phyloP scores from a whole-genome alignment of 2,888 invertebrate genomes.

The Drosophila macrospina region DNA sequence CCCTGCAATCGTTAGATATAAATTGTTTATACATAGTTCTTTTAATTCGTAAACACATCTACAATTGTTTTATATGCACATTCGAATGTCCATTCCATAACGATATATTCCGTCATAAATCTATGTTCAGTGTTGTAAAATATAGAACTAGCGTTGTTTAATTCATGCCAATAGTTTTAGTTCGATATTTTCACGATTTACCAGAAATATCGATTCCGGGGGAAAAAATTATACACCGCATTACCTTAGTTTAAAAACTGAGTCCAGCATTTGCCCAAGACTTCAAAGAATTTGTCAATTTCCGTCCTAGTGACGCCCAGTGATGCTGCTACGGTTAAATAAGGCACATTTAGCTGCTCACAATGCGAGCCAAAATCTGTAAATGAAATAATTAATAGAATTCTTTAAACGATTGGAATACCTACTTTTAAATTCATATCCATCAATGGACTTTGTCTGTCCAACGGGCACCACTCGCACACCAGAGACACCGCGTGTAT shows the following conservation, averaged over 20 bases:
- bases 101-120: background rate
- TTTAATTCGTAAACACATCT: background rate
- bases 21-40: slow-evolving; percentile 14
- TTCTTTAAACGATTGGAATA: background rate
- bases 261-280: slow-evolving; percentile 87
- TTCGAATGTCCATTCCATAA: slow-evolving; percentile 4
- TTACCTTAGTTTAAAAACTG: slow-evolving; percentile 19
- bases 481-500: slow-evolving; percentile 90
- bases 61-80: slow-evolving; percentile 26
- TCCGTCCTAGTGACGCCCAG: slow-evolving; percentile 89
- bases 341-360: slow-evolving; percentile 85
- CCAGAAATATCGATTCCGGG: too few species aligned
- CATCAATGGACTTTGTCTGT: slow-evolving; percentile 87
- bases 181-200: too few species aligned
- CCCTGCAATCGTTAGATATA: slow-evolving; percentile 49
- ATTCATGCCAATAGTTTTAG: too few species aligned
- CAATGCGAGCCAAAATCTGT: slow-evolving; percentile 91
- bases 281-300: slow-evolving; percentile 89
- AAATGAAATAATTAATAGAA: background rate
- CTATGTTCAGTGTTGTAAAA: background rate
- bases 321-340: slow-evolving; percentile 91
- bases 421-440: slow-evolving; percentile 87
- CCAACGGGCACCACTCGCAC: slow-evolving; percentile 88
- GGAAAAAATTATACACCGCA: background rate
- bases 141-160: too few species aligned